Percentiles rank a stretch among this genome's conserved stretches.
phyloP scores from a whole-genome alignment of 2,797 vertebrate genomes.

The Etheostoma perlongum region DNA sequence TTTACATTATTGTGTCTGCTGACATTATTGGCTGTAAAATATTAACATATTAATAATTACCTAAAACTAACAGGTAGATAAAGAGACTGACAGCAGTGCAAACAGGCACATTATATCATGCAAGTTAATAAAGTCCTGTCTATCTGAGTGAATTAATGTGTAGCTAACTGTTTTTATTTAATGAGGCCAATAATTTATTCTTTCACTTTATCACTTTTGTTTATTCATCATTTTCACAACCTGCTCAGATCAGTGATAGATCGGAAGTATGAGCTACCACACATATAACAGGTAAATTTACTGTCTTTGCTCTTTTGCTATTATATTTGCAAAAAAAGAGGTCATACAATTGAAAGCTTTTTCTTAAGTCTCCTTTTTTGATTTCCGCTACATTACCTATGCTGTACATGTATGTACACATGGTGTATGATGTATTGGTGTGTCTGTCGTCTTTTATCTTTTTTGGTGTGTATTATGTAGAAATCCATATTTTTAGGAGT shows the following conservation, averaged over 20 bases:
- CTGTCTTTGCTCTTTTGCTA: background rate
- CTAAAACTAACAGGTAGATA: constrained; percentile 40
- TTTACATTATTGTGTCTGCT: constrained; percentile 37
- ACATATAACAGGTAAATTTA: constrained; percentile 20
- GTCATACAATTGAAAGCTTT: constrained; percentile 13
- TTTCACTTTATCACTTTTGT: constrained; percentile 5
- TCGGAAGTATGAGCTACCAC: background rate
- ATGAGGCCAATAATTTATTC: constrained; percentile 36
- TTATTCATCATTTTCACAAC: background rate
- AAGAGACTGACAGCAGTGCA: constrained; percentile 35
- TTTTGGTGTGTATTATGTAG: constrained; percentile 8
- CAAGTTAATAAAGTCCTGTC: constrained; percentile 58
- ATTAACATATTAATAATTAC: constrained; percentile 49
- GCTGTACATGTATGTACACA: constrained; percentile 8
- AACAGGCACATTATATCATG: constrained; percentile 30
- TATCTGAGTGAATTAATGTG: constrained; percentile 50
- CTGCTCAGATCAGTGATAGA: constrained; percentile 12
- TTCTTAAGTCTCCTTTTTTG: constrained; percentile 19
- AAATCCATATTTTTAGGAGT: constrained; percentile 15
- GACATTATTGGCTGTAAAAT: constrained; percentile 43
- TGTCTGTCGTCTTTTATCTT: constrained; percentile 2
- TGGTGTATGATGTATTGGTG: background rate
- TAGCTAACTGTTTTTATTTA: constrained; percentile 47
- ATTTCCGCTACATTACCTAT: constrained; percentile 19
- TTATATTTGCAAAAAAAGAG: constrained; percentile 24